These are phyloP conservation scores for Apoderus coryli DNA, from an alignment of 2,888 invertebrate species.

Conservation along the genomic window DNA sequence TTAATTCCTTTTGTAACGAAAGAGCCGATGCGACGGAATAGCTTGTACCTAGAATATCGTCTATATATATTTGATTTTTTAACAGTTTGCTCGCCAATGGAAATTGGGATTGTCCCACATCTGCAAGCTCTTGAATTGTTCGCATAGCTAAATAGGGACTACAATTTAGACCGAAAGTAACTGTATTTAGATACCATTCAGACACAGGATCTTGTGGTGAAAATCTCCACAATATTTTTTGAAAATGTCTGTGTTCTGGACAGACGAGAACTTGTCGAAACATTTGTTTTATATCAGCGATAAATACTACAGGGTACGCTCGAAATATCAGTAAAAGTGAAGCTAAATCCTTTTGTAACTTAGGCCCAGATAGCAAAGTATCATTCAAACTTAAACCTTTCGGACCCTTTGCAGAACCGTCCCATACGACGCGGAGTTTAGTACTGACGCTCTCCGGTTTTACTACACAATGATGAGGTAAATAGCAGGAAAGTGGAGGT, in stretches of 20 bases:
- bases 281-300: slow-evolving; percentile 10
- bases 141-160: slow-evolving; percentile 7
- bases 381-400: slow-evolving; percentile 7
- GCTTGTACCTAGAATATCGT: slow-evolving; percentile 7
- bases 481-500: slow-evolving; percentile 6
- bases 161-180: slow-evolving; percentile 7
- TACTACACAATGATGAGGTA: slow-evolving; percentile 12
- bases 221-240: slow-evolving; percentile 10
- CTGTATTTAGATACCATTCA: slow-evolving; percentile 7
- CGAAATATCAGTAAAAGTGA: slow-evolving; percentile 7
- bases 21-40: slow-evolving; percentile 2
- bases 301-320: slow-evolving; percentile 4
- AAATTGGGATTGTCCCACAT: not conserved
- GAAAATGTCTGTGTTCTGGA: slow-evolving; percentile 6
- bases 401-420: slow-evolving; percentile 7
- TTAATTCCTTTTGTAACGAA: slow-evolving; percentile 4
- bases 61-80: slow-evolving; percentile 4
- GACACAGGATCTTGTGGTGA: slow-evolving; percentile 7
- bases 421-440: slow-evolving; percentile 11
- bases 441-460: slow-evolving; percentile 9
- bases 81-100: slow-evolving; percentile 5
- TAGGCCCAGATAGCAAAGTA: slow-evolving; percentile 8
- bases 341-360: slow-evolving; percentile 9
- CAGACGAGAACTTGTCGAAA: slow-evolving; percentile 5
- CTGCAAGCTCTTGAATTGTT: slow-evolving; percentile 7